Base-by-base conservation (phyloP, 1,140 invertebrate species). In the Araneus ventricosus region DNA sequence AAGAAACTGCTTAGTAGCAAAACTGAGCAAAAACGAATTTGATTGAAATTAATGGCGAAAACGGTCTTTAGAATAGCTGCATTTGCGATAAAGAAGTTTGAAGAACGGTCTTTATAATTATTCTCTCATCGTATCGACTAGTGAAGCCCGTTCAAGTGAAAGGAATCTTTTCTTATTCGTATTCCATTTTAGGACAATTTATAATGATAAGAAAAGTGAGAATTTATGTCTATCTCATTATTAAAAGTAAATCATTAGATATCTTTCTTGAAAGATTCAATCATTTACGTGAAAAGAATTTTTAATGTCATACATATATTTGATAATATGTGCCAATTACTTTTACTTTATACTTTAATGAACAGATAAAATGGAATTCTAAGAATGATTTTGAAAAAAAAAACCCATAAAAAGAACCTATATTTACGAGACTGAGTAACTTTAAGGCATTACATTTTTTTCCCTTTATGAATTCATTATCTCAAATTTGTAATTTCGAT, bases 1-100 rank as follows among this genome's bases (percentile, higher is more conserved):
- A 75, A 2, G 17, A 75, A 75, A 75, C 17, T 75, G 70, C 70
- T 75, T 75, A 75, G 30, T 17, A 75, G 70, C 70, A 37, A 75
- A 75, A 67, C 20, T 30, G 70, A 75, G 27, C 63, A 67, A 30
- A 61, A 67, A 67, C 22, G 70, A 14, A 20, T 75, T 75, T 75
- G 8, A 75, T 37, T 75, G 30, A 75, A 75, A 75, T 34, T 75
- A 75, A 37, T 37, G 70, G 10, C n/a, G n/a, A 14, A 14, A 67
- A n/a, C 8, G 14, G n/a, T 67, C 70, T 75, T 34, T 22, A 75
- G 30, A 34, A 34, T 20, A 20, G 70, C 10, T 75, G 30, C 34
- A 4, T 75, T 30, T 37, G 70, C 30, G 70, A 75, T 75, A 75
- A 75, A 63, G 59, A 61, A 75, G 27, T 75, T 75, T 30, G 27